phyloP scores from a whole-genome alignment of 2,797 vertebrate genomes.

The Mycteria americana region DNA sequence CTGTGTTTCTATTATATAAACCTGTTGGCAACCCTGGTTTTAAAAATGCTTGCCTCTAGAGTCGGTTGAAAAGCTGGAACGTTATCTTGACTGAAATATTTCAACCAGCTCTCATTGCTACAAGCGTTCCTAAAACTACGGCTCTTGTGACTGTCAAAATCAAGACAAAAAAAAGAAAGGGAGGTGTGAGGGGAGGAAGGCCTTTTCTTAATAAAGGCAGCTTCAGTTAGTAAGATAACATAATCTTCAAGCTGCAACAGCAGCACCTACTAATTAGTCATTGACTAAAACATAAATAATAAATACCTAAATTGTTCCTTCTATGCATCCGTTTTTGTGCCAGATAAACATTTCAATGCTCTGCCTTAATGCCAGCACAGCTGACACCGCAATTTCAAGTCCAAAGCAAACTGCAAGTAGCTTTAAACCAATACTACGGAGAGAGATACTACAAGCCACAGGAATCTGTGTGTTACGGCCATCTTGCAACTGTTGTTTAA shows the following conservation, averaged over 20 bases:
- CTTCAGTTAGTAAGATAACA: conserved; percentile 89
- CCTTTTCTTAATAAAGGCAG: conserved; percentile 98
- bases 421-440: conserved; percentile 24
- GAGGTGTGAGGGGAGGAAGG: conserved; percentile 69
- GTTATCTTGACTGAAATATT: neutral
- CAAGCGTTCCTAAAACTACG: neutral
- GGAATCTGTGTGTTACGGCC: neutral
- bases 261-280: conserved; percentile 98
- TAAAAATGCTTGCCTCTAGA: neutral
- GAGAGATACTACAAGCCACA: neutral
- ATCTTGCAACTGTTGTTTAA: conserved; percentile 14
- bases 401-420: conserved; percentile 73
- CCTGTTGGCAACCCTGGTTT: conserved; percentile 8
- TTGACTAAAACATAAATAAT: conserved; percentile 99
- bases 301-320: conserved; percentile 87
- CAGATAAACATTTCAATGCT: conserved; percentile 68
- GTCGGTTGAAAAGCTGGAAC: neutral
- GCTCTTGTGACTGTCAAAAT: neutral
- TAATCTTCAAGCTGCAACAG: conserved; percentile 93
- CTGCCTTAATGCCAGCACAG: conserved; percentile 70
- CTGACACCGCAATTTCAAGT: conserved; percentile 78
- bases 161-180: conserved; percentile 34
- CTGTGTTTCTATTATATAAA: neutral
- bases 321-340: conserved; percentile 69
- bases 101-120: conserved; percentile 7